These are phyloP conservation scores for Cryptus armator DNA, from an alignment of 2,888 invertebrate genomes.

Conservation along the genomic window DNA sequence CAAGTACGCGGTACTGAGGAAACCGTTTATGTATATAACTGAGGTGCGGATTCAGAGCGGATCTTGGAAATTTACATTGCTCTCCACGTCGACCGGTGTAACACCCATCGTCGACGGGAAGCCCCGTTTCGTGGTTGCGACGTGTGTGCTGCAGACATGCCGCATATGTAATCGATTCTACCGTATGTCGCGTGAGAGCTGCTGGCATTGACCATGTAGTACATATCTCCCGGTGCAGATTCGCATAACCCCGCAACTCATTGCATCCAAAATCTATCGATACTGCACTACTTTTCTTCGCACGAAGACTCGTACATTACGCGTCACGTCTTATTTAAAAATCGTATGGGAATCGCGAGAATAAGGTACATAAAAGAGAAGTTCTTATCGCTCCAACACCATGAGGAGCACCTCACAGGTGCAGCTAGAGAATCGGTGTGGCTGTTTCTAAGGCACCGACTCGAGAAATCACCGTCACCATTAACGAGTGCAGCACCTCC, in stretches of 20 bases:
- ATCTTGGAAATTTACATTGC: conserved; percentile 73
- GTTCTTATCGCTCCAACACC: no score
- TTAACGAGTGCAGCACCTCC: no score
- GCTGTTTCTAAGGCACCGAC: no score
- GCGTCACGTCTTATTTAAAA: no score
- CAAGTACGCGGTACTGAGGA: no score
- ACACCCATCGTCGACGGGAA: conserved; percentile 41
- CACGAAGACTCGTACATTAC: no score
- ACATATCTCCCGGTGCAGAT: conserved; percentile 42
- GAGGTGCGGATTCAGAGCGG: conserved; percentile 8
- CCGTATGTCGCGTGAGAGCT: conserved; percentile 75
- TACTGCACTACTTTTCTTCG: no score
- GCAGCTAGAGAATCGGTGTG: no score
- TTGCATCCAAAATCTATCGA: not conserved
- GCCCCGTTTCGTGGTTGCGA: conserved; percentile 59
- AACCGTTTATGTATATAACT: not conserved
- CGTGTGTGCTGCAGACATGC: conserved; percentile 67
- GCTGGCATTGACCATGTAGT: conserved; percentile 52
- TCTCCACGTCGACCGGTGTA: conserved; percentile 63
- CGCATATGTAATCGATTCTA: conserved; percentile 76
- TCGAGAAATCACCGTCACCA: no score
- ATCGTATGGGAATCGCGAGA: no score
- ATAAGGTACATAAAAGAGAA: no score
- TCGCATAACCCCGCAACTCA: conserved; percentile 15
- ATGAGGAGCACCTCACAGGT: no score